Percentiles rank a stretch among this genome's conserved stretches.
These are phyloP conservation scores for Agonopterix heracliana DNA, from an alignment of 2,888 invertebrate species.

Conservation along the genomic window DNA sequence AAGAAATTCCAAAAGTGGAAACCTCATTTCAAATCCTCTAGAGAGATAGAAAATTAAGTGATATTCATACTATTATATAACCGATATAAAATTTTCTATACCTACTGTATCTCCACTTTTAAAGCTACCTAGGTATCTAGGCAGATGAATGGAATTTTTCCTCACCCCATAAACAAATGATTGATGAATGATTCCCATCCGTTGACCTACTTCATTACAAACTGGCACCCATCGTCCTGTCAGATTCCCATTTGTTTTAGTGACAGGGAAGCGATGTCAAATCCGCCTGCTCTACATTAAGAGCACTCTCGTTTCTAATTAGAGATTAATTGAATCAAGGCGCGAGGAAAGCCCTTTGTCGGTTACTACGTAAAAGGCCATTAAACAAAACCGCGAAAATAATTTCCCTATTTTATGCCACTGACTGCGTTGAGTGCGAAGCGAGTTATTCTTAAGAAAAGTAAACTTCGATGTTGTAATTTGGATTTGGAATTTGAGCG, in stretches of 20 bases:
- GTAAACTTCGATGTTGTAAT: constrained; percentile 14
- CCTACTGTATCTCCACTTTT: no score
- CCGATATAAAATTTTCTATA: no score
- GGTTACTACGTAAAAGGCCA: constrained; percentile 34
- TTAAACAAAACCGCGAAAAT: constrained; percentile 22
- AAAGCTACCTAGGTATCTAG: no score
- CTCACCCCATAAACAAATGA: no score
- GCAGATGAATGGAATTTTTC: no score
- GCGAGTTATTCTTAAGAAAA: constrained; percentile 2
- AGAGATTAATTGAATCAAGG: constrained; percentile 70
- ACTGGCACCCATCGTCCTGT: constrained; percentile 47
- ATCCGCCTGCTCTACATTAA: constrained; percentile 59
- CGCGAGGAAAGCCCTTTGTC: constrained; percentile 47
- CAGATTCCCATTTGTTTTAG: constrained; percentile 64
- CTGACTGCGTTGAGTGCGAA: neutral
- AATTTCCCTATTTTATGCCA: constrained; percentile 3
- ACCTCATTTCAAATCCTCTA: no score
- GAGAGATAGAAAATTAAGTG: no score
- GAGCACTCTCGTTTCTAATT: constrained; percentile 71
- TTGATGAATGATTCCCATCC: no score
- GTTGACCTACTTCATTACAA: constrained; percentile 48
- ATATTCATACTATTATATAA: no score
- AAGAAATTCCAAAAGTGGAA: no score
- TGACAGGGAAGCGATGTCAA: constrained; percentile 60
- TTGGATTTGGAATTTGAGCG: constrained; percentile 32